These are phyloP conservation scores for Vandiemenella viatica DNA, from an alignment of 2,888 invertebrate species.

Conservation along the genomic window DNA sequence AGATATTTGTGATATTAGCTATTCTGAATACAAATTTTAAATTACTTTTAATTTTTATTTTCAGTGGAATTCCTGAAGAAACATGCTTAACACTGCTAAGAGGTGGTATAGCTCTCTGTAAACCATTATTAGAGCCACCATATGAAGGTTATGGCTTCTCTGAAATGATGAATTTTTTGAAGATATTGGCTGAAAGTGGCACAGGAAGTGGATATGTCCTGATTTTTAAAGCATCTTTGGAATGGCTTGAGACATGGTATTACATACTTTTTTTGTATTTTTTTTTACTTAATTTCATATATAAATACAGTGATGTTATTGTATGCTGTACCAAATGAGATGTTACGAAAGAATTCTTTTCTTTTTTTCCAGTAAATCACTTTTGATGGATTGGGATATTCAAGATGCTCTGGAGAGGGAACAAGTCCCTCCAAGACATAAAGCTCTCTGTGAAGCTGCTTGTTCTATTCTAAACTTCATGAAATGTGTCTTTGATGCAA, in stretches of 20 bases:
- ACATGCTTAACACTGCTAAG: constrained; percentile 49
- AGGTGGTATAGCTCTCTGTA: constrained; percentile 58
- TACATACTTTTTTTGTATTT: constrained; percentile 2
- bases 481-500: constrained; percentile 52
- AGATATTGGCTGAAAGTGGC: constrained; percentile 71
- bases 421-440: constrained; percentile 23
- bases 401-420: background rate
- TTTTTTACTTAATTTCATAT: background rate
- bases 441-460: constrained; percentile 52
- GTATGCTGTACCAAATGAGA: no score
- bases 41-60: constrained; percentile 9
- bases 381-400: no score
- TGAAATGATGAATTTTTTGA: constrained; percentile 63
- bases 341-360: no score
- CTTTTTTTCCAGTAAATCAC: no score
- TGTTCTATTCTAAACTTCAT: constrained; percentile 75
- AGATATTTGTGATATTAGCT: background rate
- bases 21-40: background rate
- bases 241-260: constrained; percentile 61
- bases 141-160: constrained; percentile 60
- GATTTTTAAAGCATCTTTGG: constrained; percentile 62
- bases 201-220: constrained; percentile 63
- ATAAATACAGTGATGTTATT: background rate
- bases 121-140: constrained; percentile 44
- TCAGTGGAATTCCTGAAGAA: constrained; percentile 39